These are phyloP conservation scores for Sakesphorus luctuosus DNA, from an alignment of 2,113 vertebrate genomes.

Conservation along the genomic window DNA sequence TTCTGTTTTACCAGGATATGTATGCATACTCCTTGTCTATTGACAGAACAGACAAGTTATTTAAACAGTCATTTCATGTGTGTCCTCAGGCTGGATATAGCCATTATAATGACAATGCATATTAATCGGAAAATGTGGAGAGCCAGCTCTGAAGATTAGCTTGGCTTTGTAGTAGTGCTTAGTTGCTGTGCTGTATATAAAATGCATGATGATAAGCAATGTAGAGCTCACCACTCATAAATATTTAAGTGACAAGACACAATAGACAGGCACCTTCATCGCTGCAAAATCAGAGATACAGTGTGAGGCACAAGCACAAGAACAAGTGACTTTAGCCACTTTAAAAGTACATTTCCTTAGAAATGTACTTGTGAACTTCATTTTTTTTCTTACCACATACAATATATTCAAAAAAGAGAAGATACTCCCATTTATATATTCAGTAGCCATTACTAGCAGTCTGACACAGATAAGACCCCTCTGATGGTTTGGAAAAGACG, in stretches of 20 bases:
- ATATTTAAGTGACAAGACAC: constrained; percentile 60
- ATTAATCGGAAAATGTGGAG: not conserved
- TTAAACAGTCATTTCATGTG: not conserved
- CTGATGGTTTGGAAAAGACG: not conserved
- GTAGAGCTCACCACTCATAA: constrained; percentile 53
- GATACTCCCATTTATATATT: not conserved
- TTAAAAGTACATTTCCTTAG: not conserved
- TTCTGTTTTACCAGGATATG: not conserved
- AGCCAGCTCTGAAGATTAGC: constrained; percentile 16
- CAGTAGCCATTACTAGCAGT: not conserved
- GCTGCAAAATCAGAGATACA: not conserved
- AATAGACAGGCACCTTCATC: constrained; percentile 1
- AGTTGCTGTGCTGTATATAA: constrained; percentile 6
- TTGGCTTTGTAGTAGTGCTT: not conserved
- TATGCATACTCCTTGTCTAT: not conserved
- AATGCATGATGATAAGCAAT: not conserved
- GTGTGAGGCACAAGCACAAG: not conserved
- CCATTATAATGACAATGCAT: not conserved
- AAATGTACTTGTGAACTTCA: not conserved
- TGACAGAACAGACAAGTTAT: not conserved
- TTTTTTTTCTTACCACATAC: not conserved
- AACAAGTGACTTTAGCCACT: not conserved
- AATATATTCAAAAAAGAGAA: not conserved
- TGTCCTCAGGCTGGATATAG: not conserved
- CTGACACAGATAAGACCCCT: not conserved